These are phyloP conservation scores for Pantherophis guttatus DNA, from an alignment of 2,113 vertebrate genomes.

Conservation along the genomic window DNA sequence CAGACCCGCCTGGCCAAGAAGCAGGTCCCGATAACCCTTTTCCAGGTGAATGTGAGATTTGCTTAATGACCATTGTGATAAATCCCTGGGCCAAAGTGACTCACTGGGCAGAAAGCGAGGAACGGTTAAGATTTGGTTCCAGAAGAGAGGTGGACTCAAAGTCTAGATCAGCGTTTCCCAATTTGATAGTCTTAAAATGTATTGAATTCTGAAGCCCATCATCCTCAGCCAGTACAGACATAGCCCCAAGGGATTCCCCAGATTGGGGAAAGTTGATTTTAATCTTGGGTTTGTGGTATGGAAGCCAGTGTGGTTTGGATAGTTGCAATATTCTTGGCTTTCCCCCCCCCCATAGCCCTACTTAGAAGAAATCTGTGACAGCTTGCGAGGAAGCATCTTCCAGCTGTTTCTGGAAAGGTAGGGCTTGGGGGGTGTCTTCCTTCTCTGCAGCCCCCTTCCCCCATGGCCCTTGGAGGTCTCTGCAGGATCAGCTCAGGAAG, in stretches of 20 bases:
- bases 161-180: not conserved
- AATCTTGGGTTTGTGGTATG: not conserved
- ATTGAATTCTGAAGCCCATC: not conserved
- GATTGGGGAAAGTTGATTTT: not conserved
- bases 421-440: not conserved
- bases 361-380: constrained; percentile 97
- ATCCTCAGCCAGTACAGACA: not conserved
- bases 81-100: not conserved
- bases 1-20: constrained; percentile 92
- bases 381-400: constrained; percentile 92
- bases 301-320: not conserved
- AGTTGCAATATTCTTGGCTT: constrained; percentile 6
- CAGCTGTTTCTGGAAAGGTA: constrained; percentile 97
- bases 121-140: too few species aligned
- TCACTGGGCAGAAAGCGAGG: not conserved
- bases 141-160: not conserved
- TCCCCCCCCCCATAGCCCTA: constrained; percentile 74
- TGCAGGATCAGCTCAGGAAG: not conserved
- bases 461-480: not conserved
- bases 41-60: constrained; percentile 81
- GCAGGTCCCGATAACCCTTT: constrained; percentile 87
- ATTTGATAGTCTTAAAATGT: not conserved
- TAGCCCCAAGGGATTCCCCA: not conserved
- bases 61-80: fast-evolving
- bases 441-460: not conserved